A percentile compares a stretch with the other conserved stretches of the same genome.
phyloP scores from a whole-genome alignment of 2,113 vertebrate genomes.

The Petromus typicus region DNA sequence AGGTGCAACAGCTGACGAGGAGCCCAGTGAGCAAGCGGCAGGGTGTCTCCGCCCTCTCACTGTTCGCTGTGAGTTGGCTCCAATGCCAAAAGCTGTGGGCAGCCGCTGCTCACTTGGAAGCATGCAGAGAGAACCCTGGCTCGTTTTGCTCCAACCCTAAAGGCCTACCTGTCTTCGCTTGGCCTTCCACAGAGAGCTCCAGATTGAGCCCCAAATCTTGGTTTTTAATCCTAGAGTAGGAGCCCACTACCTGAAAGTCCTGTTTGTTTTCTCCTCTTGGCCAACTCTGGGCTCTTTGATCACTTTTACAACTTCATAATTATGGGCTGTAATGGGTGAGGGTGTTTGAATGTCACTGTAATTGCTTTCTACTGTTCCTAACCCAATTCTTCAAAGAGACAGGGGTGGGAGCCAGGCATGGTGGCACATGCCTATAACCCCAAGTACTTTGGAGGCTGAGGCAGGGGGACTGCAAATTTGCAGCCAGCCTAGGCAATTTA shows the following conservation, averaged over 20 bases:
- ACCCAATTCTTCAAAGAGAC: constrained; percentile 70
- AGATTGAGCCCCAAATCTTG: not conserved
- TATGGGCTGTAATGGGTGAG: constrained; percentile 78
- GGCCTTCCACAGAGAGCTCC: not conserved
- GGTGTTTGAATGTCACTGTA: constrained; percentile 74
- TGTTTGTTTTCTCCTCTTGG: constrained; percentile 73
- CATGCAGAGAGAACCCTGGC: not conserved
- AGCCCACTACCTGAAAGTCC: constrained; percentile 75
- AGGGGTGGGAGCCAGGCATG: constrained; percentile 1
- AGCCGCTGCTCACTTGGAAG: not conserved
- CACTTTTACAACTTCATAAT: constrained; percentile 82
- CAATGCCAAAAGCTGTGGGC: not conserved
- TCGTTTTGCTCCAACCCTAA: not conserved
- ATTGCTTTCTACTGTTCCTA: constrained; percentile 78
- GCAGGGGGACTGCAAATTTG: not conserved
- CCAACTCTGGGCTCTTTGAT: constrained; percentile 75
- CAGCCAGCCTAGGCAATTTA: not conserved
- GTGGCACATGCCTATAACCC: not conserved
- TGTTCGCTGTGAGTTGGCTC: not conserved
- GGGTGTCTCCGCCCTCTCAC: not conserved
- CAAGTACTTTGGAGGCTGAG: not conserved
- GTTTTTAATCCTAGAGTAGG: constrained; percentile 67
- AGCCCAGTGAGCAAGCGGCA: not conserved
- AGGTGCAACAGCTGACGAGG: too few relatives aligned
- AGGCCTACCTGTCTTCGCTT: not conserved